Conservation (phyloP, 2,797 vertebrate genomes). For the Sebastes trivittatus region DNA sequence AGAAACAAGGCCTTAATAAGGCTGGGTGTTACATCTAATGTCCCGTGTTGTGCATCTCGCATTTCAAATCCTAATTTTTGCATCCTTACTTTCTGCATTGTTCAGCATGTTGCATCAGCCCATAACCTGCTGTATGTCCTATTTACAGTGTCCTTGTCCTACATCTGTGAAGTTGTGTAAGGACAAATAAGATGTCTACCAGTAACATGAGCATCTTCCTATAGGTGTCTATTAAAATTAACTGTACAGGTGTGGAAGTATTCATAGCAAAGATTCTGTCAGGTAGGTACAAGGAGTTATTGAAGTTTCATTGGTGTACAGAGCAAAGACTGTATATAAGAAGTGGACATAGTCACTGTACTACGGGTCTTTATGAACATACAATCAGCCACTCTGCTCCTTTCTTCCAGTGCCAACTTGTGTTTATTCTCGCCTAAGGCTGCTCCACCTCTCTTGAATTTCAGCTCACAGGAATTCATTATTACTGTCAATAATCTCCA, state of each 20-base stretch:
- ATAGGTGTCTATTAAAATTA: background rate
- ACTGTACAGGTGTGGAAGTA: constrained; percentile 9
- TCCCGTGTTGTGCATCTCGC: background rate
- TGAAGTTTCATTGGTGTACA: background rate
- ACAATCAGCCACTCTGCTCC: background rate
- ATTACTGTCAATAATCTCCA: constrained; percentile 26
- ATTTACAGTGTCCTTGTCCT: constrained; percentile 60
- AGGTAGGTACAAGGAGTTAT: background rate
- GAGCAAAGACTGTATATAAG: background rate
- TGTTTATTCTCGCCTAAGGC: constrained; percentile 5
- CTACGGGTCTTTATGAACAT: background rate
- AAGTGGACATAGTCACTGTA: background rate
- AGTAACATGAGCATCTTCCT: background rate
- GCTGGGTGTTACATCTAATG: background rate
- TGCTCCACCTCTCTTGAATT: constrained; percentile 20
- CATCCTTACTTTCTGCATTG: constrained; percentile 26
- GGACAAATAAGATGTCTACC: constrained; percentile 29
- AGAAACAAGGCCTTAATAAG: background rate
- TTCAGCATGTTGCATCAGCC: constrained; percentile 56
- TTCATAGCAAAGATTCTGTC: background rate
- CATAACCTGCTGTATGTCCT: constrained; percentile 34
- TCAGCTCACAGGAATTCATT: constrained; percentile 25
- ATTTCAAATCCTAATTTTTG: constrained; percentile 7
- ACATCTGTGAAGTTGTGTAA: constrained; percentile 36
- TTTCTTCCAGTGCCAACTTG: background rate